Conservation (phyloP, 2,113 vertebrate species). For the Rhizomys pruinosus region DNA sequence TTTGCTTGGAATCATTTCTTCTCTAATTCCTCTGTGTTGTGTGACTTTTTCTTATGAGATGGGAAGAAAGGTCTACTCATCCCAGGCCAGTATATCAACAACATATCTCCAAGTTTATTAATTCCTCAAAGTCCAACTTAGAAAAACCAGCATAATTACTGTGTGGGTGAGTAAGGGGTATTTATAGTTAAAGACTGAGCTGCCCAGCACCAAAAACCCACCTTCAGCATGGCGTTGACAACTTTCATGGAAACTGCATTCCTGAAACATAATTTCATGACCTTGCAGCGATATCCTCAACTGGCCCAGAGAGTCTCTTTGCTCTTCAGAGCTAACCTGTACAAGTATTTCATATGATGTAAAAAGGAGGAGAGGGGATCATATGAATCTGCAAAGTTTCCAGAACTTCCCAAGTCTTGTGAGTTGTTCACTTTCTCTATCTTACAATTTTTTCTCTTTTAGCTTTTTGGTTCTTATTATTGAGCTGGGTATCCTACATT, state of each 20-base stretch:
- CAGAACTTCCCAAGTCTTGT: not conserved
- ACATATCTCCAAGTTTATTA: no score
- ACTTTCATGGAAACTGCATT: not conserved
- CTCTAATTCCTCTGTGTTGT: not conserved
- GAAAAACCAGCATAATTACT: not conserved
- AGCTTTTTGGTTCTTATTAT: no score
- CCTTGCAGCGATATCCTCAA: not conserved
- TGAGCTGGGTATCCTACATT: not conserved
- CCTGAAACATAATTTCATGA: not conserved
- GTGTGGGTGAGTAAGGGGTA: not conserved
- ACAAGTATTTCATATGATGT: not conserved
- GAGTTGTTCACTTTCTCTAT: not conserved
- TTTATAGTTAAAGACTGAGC: not conserved
- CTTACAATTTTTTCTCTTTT: not conserved
- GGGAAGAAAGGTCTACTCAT: not conserved
- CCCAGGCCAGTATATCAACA: not conserved
- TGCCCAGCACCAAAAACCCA: not conserved
- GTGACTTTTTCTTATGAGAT: not conserved
- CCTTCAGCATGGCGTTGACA: not conserved
- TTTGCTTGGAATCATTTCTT: not conserved
- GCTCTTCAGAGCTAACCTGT: no score
- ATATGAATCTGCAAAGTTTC: not conserved
- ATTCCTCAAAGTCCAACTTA: not conserved
- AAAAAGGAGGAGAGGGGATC: not conserved
- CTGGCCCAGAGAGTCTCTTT: not conserved